Conservation (phyloP, 2,888 invertebrate genomes). For the Drosophila picticornis region DNA sequence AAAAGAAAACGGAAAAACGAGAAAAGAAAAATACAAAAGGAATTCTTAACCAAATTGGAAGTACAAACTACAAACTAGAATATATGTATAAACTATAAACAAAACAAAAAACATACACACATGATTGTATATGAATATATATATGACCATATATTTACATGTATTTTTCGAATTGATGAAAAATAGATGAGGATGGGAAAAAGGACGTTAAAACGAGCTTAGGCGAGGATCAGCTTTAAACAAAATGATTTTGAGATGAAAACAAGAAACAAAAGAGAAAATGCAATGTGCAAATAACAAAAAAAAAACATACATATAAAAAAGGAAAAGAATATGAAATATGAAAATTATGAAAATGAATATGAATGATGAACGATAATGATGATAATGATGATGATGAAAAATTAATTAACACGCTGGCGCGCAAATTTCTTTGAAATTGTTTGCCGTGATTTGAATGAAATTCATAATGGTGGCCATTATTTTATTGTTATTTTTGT, state of each 20-base stretch:
- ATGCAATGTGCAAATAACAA: background rate
- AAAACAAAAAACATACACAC: conserved; percentile 21
- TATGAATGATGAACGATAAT: conserved; percentile 13
- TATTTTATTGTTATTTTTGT: conserved; percentile 32
- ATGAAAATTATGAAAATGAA: conserved; percentile 18
- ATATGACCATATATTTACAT: conserved; percentile 21
- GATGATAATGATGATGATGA: conserved; percentile 22
- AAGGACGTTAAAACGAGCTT: conserved; percentile 62
- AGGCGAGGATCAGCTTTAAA: conserved; percentile 62
- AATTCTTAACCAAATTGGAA: conserved; percentile 82
- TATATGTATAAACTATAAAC: conserved; percentile 72
- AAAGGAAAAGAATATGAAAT: conserved; percentile 6
- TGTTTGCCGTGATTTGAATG: conserved; percentile 83
- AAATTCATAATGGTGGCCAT: conserved; percentile 85
- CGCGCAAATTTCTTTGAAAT: conserved; percentile 76
- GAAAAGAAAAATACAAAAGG: conserved; percentile 77
- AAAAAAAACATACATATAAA: conserved; percentile 20
- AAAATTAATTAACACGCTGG: conserved; percentile 41
- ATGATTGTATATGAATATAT: conserved; percentile 33
- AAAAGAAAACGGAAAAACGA: conserved; percentile 41
- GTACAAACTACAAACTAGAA: conserved; percentile 81
- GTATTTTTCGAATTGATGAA: conserved; percentile 52
- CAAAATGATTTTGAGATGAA: conserved; percentile 17
- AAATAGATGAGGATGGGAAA: conserved; percentile 5
- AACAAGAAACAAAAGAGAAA: conserved; percentile 1